These are phyloP conservation scores for Cyclura pinguis DNA, from an alignment of 2,797 vertebrate species.

Conservation along the genomic window DNA sequence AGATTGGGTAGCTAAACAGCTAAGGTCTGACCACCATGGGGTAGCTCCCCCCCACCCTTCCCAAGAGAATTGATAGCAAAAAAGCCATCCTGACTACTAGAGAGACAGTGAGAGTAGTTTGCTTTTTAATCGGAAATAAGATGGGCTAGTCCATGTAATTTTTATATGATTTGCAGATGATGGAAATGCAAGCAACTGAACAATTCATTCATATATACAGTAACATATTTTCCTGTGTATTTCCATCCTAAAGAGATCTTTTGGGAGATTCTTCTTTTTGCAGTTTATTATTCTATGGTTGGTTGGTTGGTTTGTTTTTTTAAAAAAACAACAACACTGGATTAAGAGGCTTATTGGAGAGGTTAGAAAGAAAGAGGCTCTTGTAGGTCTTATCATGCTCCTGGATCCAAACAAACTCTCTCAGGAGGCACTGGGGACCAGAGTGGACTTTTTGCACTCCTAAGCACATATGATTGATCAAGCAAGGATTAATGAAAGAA, in stretches of 20 bases:
- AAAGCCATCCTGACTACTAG: neutral
- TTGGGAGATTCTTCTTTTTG: neutral
- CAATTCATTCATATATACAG: neutral
- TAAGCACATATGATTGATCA: conserved; percentile 61
- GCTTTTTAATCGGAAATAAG: neutral
- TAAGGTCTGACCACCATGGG: neutral
- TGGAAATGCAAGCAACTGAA: neutral
- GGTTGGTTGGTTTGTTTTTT: too few relatives aligned
- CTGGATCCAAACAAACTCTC: neutral
- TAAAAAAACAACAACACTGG: neutral
- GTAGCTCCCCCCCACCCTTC: too few relatives aligned
- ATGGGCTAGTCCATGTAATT: neutral
- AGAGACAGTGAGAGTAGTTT: neutral
- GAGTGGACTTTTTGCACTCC: neutral
- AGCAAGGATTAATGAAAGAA: conserved; percentile 45
- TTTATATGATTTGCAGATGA: neutral
- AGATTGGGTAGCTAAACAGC: neutral
- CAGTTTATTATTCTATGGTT: neutral
- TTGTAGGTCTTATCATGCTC: neutral
- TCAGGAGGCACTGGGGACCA: neutral
- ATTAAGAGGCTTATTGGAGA: neutral
- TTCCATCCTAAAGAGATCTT: neutral
- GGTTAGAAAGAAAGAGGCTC: neutral
- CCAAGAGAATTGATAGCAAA: neutral
- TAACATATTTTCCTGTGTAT: neutral